Evolutionary conservation across 1,140 invertebrate species (phyloP).

Genomic region (Neomicropteryx cornuta): DNA sequence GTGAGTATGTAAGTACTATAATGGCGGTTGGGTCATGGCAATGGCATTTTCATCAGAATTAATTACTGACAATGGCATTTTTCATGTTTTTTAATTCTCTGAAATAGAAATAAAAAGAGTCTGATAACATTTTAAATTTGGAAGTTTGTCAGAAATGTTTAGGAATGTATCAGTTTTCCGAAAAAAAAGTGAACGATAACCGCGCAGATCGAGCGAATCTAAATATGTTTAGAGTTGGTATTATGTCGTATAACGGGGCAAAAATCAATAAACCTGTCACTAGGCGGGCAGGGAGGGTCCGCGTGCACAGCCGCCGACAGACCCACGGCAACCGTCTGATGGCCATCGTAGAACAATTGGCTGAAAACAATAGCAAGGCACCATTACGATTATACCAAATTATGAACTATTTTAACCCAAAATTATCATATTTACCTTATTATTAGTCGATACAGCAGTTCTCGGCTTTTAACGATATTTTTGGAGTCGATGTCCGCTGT

Average conservation of each 20-base stretch:
- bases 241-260: too few species aligned
- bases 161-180: neutral
- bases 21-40: too few species aligned
- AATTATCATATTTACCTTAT: constrained; percentile 56
- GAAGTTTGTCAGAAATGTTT: neutral
- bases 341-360: constrained; percentile 87
- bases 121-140: neutral
- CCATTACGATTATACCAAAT: constrained; percentile 11
- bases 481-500: constrained; percentile 50
- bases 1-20: too few species aligned
- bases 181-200: too few species aligned
- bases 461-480: constrained; percentile 71
- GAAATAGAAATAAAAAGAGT: neutral
- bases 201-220: too few species aligned
- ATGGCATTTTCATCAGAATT: too few species aligned
- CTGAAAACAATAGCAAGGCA: constrained; percentile 43
- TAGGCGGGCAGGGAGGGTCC: constrained; percentile 88
- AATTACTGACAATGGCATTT: too few species aligned
- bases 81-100: too few species aligned
- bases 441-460: constrained; percentile 74
- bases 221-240: too few species aligned
- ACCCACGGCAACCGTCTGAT: constrained; percentile 78
- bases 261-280: constrained; percentile 79
- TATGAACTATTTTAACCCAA: constrained; percentile 5
- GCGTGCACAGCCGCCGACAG: constrained; percentile 72